Evolutionary conservation across 2,797 vertebrate genomes (phyloP), one percentile per base, ranked within the genome.

Genomic region (Cheirogaleus major): DNA sequence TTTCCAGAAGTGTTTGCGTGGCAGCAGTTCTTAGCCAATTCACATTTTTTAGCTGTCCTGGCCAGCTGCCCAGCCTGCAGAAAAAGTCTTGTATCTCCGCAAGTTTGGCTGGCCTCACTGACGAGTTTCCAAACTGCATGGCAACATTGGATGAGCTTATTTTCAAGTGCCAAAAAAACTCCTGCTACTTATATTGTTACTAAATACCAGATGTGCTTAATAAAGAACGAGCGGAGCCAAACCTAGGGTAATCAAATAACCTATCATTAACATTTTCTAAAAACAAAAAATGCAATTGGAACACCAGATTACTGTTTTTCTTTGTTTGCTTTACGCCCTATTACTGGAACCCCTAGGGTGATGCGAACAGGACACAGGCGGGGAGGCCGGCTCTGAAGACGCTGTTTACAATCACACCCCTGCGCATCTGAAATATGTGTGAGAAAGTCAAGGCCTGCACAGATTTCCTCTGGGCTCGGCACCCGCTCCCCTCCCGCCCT

Each of bases 1-100:
- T 99, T 99, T 99, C 99, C 99, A 99, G 99, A 99, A 99, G 99
- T 99, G 99, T 99, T 99, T 99, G 99, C 99, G 99, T 99, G 99
- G 99, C 99, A 98, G 98, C 97, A 98, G 98, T 98, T 98, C 98
- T 98, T 98, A 98, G 99, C 99, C 99, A 99, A 99, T 99, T 98
- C 98, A 98, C 99, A 99, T 99, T 98, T 98, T 99, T 98, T 98
- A 98, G 99, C 99, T 99, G 99, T 98, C 98, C 98, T 99, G 99
- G 99, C 99, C 59, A 2, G 48, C 75, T 97, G 99, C 99, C 99
- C 98, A 41, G 99, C 98, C 97, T 98, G 99, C 99, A 99, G 96
- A 99, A 99, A 99, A 99, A 99, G 99, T 98, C 99, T 98, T 98
- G 98, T 98, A 98, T 98, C 99, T 98, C 99, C 98, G 96, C 94